A percentile compares a stretch with the other conserved stretches of the same genome.
Evolutionary conservation across 1,140 invertebrate species (phyloP).

Genomic region (Ostrea denselamellosa): DNA sequence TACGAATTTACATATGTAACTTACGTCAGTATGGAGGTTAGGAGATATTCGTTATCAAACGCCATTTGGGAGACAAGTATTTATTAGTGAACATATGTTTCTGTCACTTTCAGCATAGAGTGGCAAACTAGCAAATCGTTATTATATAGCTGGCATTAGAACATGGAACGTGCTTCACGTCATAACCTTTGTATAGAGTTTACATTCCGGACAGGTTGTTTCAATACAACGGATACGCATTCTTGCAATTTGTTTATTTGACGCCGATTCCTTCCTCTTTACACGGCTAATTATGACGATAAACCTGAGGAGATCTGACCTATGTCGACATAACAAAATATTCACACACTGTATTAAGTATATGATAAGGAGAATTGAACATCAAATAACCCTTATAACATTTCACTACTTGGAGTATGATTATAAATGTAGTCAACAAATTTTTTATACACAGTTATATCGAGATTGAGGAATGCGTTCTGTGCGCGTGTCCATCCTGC

Average conservation of each 20-base stretch:
- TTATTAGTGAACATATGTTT: constrained; percentile 1
- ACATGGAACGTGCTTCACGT: background rate
- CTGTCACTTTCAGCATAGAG: background rate
- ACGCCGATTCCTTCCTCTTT: background rate
- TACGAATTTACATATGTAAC: too few relatives aligned
- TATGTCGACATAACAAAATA: background rate
- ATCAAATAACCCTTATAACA: too few relatives aligned
- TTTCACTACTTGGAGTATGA: too few relatives aligned
- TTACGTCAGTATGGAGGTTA: too few relatives aligned
- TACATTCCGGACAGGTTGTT: constrained; percentile 6
- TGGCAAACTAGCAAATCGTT: background rate
- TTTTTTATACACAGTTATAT: too few relatives aligned
- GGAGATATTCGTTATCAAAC: too few relatives aligned
- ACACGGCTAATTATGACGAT: background rate
- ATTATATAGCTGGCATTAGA: background rate
- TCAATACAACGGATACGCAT: constrained; percentile 19
- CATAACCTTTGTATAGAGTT: background rate
- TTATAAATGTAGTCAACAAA: too few relatives aligned
- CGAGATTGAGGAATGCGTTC: too few relatives aligned
- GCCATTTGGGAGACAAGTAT: too few relatives aligned
- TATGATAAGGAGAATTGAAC: too few relatives aligned
- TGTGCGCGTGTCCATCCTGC: too few relatives aligned
- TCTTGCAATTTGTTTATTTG: constrained; percentile 29
- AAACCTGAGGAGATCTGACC: background rate
- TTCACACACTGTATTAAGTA: too few relatives aligned